Base-by-base conservation (phyloP, 35 echinoderm and acorn worm genomes). In the Apostichopus japonicus region DNA sequence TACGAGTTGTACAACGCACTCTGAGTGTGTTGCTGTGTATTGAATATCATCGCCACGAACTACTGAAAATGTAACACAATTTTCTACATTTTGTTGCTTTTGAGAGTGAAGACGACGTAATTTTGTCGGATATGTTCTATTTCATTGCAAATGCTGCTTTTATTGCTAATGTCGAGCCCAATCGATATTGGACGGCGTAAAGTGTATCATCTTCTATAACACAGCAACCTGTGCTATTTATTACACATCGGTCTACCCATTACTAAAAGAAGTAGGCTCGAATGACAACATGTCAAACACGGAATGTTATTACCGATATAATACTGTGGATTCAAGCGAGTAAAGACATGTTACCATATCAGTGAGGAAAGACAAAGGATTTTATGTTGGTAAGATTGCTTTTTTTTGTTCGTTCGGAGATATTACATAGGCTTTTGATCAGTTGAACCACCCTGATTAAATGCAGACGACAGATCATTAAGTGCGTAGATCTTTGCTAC, bases 241-340 rank as follows among this genome's bases (percentile, higher is more conserved):
- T 44, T 44, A 67, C 19, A 19, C 63, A 67, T 67, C 19, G 19
- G 63, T 67, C 8, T 9, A 10, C 19, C 10, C 63, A 15, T 11
- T 75, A 75, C 71, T 6, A 23, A 67, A 75, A 7, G 71, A 75
- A n/a, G 71, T 23, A 75, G 15, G 15, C 13, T 6, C 16, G 71
- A 11, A 19, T 75, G 71, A n/a, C 57, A 61, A 61, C 21, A 75
- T 75, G 71, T 75, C 71, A 75, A 75, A 75, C 71, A 75, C 71
- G 71, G 71, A 75, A 6, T 75, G 22, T 19, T 75, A 23, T 75
- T 23, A 75, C 17, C 17, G n/a, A n/a, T 75, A 19, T 19, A 14
- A 75, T 75, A 75, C n/a, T 75, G 15, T 19, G 71, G 71, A 75
- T n/a, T 75, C 71, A 23, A 75, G 71, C 71, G 17, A 75, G 16